Percentiles rank a stretch among this genome's conserved stretches.
Conservation (phyloP, 1,140 invertebrate species). For the Drosophila varians region DNA sequence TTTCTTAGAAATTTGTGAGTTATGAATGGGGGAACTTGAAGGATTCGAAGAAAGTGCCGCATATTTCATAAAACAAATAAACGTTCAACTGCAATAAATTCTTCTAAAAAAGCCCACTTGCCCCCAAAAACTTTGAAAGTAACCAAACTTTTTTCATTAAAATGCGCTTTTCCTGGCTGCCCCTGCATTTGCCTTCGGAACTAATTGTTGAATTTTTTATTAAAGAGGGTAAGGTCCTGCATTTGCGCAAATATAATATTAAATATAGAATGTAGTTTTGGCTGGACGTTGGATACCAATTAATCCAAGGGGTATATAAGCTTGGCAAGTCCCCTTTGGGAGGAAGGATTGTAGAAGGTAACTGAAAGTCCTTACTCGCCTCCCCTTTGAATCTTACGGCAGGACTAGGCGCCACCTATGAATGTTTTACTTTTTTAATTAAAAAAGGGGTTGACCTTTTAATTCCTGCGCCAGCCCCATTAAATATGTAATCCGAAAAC, state of each 20-base stretch:
- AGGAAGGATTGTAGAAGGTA: background rate
- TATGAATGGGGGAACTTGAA: background rate
- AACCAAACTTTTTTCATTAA: conserved; percentile 40
- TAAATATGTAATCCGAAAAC: background rate
- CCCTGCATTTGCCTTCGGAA: conserved; percentile 21
- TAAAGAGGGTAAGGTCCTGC: conserved; percentile 27
- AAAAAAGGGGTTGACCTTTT: background rate
- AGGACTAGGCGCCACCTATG: background rate
- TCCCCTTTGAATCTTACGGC: background rate
- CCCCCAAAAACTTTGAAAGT: conserved; percentile 11
- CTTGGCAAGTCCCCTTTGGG: too few relatives aligned
- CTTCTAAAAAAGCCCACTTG: background rate
- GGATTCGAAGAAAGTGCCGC: background rate
- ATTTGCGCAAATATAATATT: background rate
- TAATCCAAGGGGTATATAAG: background rate
- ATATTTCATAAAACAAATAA: background rate
- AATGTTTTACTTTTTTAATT: conserved; percentile 1
- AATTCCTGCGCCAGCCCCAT: background rate
- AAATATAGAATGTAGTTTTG: background rate
- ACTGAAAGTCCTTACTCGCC: background rate
- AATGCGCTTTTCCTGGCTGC: conserved; percentile 11
- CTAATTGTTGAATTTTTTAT: conserved; percentile 42
- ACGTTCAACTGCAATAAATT: background rate
- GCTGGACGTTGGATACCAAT: conserved; percentile 22
- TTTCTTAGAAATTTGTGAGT: conserved; percentile 38